Percentiles rank a stretch among this genome's conserved stretches.
These are phyloP conservation scores for Trissoscelio sp. DNA, from an alignment of 2,888 invertebrate genomes.

Conservation along the genomic window DNA sequence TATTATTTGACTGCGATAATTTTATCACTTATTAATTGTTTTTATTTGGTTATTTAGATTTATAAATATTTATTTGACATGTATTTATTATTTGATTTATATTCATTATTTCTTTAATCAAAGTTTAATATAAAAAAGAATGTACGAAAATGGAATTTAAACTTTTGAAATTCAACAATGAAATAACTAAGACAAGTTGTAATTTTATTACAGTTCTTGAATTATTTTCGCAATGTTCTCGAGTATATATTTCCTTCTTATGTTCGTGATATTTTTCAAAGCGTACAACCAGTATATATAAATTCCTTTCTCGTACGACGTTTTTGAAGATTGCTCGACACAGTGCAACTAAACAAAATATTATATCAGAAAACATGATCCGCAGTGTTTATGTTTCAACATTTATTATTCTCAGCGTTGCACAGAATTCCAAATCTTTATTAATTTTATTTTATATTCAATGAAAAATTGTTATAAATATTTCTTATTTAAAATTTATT, in stretches of 20 bases:
- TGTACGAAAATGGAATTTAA: no score
- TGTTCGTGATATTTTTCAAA: background rate
- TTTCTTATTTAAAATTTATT: no score
- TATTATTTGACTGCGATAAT: background rate
- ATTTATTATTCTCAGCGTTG: slow-evolving; percentile 22
- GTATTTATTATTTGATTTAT: no score
- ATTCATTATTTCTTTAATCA: no score
- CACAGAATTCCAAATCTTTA: slow-evolving; percentile 8
- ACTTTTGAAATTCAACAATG: no score
- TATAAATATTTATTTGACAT: no score
- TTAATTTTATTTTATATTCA: background rate
- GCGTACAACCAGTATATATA: background rate
- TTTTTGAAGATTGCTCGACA: slow-evolving; percentile 9
- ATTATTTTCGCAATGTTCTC: background rate
- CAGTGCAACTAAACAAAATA: slow-evolving; percentile 36
- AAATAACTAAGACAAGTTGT: no score
- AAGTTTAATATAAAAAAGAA: no score
- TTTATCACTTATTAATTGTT: no score
- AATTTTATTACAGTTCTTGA: background rate
- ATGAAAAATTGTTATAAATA: no score
- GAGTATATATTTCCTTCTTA: background rate
- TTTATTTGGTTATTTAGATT: no score
- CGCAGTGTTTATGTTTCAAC: background rate
- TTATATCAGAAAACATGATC: slow-evolving; percentile 42
- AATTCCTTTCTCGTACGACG: background rate